Conservation (phyloP, 2,888 invertebrate species). For the Drosophila anomelani region DNA sequence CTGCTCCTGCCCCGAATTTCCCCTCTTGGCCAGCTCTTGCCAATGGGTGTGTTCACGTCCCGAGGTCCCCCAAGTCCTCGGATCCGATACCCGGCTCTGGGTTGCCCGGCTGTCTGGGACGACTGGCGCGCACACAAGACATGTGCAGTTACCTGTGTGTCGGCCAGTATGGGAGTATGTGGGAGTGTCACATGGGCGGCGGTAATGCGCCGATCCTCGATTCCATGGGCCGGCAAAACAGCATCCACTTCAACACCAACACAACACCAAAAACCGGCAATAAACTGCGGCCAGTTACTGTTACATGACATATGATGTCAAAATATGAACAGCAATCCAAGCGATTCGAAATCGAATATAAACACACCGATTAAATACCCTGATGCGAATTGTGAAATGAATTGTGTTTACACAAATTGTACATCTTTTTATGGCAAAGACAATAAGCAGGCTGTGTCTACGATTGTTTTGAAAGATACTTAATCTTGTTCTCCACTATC, state of each 20-base stretch:
- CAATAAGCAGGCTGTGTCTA: neutral
- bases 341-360: constrained; percentile 23
- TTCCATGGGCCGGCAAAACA: constrained; percentile 40
- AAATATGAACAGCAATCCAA: constrained; percentile 48
- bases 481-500: too few relatives aligned
- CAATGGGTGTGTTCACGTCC: constrained; percentile 65
- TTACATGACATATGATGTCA: constrained; percentile 68
- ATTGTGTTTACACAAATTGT: neutral
- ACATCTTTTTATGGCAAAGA: neutral
- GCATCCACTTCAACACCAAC: constrained; percentile 54
- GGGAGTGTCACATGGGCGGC: constrained; percentile 38
- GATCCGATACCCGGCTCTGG: constrained; percentile 45
- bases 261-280: constrained; percentile 51
- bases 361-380: constrained; percentile 34
- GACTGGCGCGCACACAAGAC: constrained; percentile 50
- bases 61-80: constrained; percentile 37
- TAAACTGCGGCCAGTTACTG: constrained; percentile 56
- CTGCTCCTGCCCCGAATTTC: constrained; percentile 30
- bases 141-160: constrained; percentile 73
- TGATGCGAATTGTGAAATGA: neutral
- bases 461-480: neutral
- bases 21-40: constrained; percentile 12
- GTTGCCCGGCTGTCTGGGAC: constrained; percentile 44
- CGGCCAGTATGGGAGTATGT: constrained; percentile 37
- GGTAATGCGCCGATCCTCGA: constrained; percentile 21